phyloP scores from a whole-genome alignment of 2,113 vertebrate genomes.

The Nibea albiflora region DNA sequence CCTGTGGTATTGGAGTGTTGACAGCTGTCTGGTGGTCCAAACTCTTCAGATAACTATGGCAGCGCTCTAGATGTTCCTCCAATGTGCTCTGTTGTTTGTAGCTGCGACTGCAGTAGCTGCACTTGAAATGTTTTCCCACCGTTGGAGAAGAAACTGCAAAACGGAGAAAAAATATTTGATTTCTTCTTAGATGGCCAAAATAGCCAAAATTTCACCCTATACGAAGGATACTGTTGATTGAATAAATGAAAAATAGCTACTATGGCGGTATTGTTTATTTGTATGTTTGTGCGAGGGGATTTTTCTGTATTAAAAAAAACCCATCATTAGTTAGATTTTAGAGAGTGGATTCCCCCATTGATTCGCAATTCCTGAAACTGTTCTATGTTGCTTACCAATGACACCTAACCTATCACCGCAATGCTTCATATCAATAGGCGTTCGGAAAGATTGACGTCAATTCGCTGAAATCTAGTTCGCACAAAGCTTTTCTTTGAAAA shows the following conservation, averaged over 20 bases:
- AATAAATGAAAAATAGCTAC: background rate
- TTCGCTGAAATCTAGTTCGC: constrained; percentile 72
- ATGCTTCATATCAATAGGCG: constrained; percentile 30
- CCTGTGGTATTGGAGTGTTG: constrained; percentile 80
- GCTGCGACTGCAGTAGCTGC: constrained; percentile 95
- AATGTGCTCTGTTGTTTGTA: constrained; percentile 96
- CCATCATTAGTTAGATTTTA: background rate
- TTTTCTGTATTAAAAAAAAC: background rate
- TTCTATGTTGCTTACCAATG: constrained; percentile 45
- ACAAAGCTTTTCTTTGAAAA: constrained; percentile 72
- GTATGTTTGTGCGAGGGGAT: constrained; percentile 14
- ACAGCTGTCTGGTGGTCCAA: constrained; percentile 86
- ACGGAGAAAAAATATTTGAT: background rate
- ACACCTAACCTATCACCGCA: constrained; percentile 64
- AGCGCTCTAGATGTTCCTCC: constrained; percentile 94
- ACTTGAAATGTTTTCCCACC: constrained; percentile 96
- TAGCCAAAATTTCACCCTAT: background rate
- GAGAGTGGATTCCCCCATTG: constrained; percentile 58
- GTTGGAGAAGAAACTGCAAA: constrained; percentile 91
- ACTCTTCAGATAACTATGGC: constrained; percentile 93
- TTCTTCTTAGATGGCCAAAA: background rate
- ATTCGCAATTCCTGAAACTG: constrained; percentile 61
- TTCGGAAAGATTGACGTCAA: constrained; percentile 74
- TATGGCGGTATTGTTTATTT: constrained; percentile 3
- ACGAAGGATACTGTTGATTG: background rate